phyloP scores from a whole-genome alignment of 2,113 vertebrate genomes.

The Neoarius graeffei region DNA sequence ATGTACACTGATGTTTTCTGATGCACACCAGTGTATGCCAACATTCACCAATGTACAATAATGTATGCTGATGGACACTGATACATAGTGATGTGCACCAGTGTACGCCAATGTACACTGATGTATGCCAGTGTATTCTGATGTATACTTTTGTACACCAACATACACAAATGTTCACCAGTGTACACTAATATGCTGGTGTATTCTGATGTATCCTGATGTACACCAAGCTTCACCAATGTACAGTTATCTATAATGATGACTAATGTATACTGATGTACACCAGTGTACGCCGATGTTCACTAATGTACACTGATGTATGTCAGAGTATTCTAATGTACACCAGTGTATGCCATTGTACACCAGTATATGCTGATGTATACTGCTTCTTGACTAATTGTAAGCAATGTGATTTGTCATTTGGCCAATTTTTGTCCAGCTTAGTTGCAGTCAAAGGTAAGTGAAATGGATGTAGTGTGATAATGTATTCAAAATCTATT shows the following conservation, averaged over 20 bases:
- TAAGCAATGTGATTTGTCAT: not conserved
- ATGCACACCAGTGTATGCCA: no score
- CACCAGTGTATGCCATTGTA: not conserved
- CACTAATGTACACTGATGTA: not conserved
- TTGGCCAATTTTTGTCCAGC: constrained; percentile 4
- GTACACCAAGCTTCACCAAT: not conserved
- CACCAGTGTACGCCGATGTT: not conserved
- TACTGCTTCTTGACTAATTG: not conserved
- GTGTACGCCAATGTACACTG: not conserved
- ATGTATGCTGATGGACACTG: not conserved
- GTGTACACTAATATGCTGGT: not conserved
- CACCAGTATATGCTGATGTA: no score
- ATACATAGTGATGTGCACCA: not conserved
- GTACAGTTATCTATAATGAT: not conserved
- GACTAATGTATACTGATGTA: not conserved
- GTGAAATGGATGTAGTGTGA: not conserved
- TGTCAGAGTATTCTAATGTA: not conserved
- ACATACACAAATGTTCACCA: not conserved
- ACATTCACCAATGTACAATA: not conserved
- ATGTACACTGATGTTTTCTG: not conserved
- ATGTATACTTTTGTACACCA: not conserved
- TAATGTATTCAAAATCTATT: not conserved
- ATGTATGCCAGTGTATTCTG: not conserved
- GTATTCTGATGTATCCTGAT: no score
- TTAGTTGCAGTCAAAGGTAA: not conserved